phyloP scores from a whole-genome alignment of 2,888 invertebrate species.

The Aelia acuminata region DNA sequence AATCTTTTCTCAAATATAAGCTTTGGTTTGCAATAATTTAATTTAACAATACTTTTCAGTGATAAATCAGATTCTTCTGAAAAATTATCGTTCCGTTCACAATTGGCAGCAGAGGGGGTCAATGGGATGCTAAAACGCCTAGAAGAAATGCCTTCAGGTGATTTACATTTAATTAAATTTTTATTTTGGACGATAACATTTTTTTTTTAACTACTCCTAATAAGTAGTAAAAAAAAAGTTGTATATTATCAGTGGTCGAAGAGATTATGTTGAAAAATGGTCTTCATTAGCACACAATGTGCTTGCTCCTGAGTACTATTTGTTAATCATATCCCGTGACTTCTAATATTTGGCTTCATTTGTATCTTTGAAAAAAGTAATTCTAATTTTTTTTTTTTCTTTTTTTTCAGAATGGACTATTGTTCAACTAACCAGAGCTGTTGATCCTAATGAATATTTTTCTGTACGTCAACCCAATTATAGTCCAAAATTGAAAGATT shows the following conservation, averaged over 20 bases:
- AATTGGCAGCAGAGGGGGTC: slow-evolving; percentile 57
- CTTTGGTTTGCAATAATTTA: background rate
- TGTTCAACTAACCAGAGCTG: slow-evolving; percentile 72
- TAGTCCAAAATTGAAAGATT: slow-evolving; percentile 56
- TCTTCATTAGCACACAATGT: no score
- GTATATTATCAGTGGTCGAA: background rate
- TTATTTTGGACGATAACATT: background rate
- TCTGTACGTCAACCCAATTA: slow-evolving; percentile 52
- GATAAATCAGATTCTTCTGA: slow-evolving; percentile 11
- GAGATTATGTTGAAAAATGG: no score
- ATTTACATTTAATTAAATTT: background rate
- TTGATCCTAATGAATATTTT: slow-evolving; percentile 61
- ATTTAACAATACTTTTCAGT: background rate
- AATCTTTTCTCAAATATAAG: background rate
- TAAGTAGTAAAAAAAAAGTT: background rate
- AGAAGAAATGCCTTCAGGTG: slow-evolving; percentile 63
- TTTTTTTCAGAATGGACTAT: slow-evolving; percentile 75
- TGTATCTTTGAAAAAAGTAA: no score
- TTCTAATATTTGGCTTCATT: no score
- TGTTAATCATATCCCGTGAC: no score
- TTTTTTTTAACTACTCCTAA: no score
- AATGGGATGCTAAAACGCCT: slow-evolving; percentile 63
- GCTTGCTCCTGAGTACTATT: no score
- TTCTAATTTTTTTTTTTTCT: no score
- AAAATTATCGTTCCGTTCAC: slow-evolving; percentile 61